Base-by-base conservation (phyloP, 37 sponge, comb jelly and placozoan genomes). In the Beroe ovata region DNA sequence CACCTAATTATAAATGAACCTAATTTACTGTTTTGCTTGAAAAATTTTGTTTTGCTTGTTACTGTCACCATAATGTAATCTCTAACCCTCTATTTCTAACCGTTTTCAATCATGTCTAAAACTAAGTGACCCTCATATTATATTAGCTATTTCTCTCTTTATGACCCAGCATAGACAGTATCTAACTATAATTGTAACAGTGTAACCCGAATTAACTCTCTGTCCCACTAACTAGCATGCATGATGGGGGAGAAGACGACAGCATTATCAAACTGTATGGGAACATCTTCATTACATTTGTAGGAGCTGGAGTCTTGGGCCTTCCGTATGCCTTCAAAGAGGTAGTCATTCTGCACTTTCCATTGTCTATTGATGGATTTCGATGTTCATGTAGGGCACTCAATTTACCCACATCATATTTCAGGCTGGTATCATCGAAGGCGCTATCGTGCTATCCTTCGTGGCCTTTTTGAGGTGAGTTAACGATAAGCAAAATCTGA, bases 261-360 rank as follows among this genome's bases (percentile, higher is more conserved):
- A 30, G 35, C 89, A 18, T 63, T 0, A 21, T 93, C 61, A 97
- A 95, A 42, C 89, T 94, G 19, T 97, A 94, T 59, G 98, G 92
- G 39, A 97, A 97, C 89, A 95, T 97, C 58, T 92, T 94, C 89
- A 97, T 97, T 20, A 93, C 98, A 0, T 97, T 97, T 89, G 92
- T 97, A 39, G 98, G 98, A 63, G 93, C 98, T 39, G 98, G 98
- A 0, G 93, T 97, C 36, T 90, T 97, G 0, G 98, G 95, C 2
- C 90, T 97, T 0, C 98, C 98, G 0, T 97, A 92, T 72, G 98
- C 98, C 26, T 97, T 95, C 92, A 95, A 91, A 90, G 95, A 97
- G 91, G 98, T 96, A 19, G 1, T 89, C 29, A 28, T 19, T 69
- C 38, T 33, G 11, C 20, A 33, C 11, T 4, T 69, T 25, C 11